These are phyloP conservation scores for Pelobates cultripes DNA, from an alignment of 2,797 vertebrate genomes.

Conservation along the genomic window DNA sequence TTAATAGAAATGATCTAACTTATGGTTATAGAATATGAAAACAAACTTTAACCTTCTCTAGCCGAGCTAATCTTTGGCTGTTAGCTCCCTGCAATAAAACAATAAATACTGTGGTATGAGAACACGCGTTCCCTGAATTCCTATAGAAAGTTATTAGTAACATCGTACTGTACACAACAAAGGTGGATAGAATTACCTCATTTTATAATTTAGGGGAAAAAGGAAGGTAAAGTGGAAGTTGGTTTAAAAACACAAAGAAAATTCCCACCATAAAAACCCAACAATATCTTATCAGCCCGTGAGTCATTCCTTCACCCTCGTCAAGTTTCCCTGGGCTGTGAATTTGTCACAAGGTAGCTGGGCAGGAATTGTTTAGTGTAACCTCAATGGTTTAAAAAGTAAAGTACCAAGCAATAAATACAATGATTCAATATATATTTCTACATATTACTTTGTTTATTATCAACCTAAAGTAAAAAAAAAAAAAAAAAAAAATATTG, in stretches of 20 bases:
- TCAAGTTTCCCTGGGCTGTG: not conserved
- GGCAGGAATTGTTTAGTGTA: constrained; percentile 25
- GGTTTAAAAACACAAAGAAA: constrained; percentile 23
- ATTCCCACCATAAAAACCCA: constrained; percentile 44
- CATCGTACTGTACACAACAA: not conserved
- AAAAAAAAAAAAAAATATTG: no score
- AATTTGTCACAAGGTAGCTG: constrained; percentile 11
- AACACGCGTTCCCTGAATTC: not conserved
- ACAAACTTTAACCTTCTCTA: not conserved
- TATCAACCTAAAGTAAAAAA: no score
- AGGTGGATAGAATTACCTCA: constrained; percentile 26
- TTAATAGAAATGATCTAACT: no score
- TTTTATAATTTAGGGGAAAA: constrained; percentile 14
- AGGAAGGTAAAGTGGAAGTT: constrained; percentile 30
- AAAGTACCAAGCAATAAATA: no score
- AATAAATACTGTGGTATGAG: constrained; percentile 15
- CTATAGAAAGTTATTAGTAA: not conserved
- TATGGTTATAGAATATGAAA: not conserved
- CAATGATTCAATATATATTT: no score
- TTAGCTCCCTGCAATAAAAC: constrained; percentile 1
- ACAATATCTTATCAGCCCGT: constrained; percentile 18
- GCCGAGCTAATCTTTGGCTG: not conserved
- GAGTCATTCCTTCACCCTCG: constrained; percentile 32
- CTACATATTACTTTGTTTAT: no score
- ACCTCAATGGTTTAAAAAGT: constrained; percentile 17